Percentiles rank a stretch among this genome's conserved stretches.
Evolutionary conservation across 2,113 vertebrate genomes (phyloP).

Genomic region (Aptenodytes forsteri): DNA sequence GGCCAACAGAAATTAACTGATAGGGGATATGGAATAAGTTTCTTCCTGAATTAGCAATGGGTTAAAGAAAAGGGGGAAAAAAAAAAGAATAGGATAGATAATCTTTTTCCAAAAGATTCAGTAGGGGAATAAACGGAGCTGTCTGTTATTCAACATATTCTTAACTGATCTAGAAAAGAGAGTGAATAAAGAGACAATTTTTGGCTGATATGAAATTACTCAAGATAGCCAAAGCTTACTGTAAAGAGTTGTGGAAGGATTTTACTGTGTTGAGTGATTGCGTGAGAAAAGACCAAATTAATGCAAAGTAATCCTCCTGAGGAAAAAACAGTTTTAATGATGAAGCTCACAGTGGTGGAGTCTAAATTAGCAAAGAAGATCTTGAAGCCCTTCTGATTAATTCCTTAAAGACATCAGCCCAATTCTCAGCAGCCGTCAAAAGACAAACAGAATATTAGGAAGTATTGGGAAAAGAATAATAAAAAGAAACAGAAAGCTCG

Average conservation of each 20-base stretch:
- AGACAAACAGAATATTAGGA: not conserved
- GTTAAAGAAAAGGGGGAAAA: not conserved
- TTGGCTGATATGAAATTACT: not conserved
- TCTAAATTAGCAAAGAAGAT: not conserved
- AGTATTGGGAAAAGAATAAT: not conserved
- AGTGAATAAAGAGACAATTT: not conserved
- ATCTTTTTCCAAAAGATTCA: not conserved
- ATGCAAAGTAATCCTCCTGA: not conserved
- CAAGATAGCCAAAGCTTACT: not conserved
- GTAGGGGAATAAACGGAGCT: not conserved
- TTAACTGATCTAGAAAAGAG: not conserved
- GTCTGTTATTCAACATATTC: not conserved
- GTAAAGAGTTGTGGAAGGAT: not conserved
- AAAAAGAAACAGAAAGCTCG: not conserved
- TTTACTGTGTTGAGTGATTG: not conserved
- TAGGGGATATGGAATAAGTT: not conserved
- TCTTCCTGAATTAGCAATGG: not conserved
- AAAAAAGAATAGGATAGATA: too few relatives aligned
- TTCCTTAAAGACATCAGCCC: not conserved
- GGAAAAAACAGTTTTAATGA: not conserved
- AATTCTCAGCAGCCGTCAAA: not conserved
- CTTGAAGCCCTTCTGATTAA: not conserved
- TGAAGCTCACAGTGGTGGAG: not conserved
- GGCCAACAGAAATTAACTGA: not conserved
- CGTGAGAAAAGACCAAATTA: not conserved